A percentile compares a stretch with the other conserved stretches of the same genome.
phyloP scores from a whole-genome alignment of 2,797 vertebrate species.

The Erpetoichthys calabaricus region DNA sequence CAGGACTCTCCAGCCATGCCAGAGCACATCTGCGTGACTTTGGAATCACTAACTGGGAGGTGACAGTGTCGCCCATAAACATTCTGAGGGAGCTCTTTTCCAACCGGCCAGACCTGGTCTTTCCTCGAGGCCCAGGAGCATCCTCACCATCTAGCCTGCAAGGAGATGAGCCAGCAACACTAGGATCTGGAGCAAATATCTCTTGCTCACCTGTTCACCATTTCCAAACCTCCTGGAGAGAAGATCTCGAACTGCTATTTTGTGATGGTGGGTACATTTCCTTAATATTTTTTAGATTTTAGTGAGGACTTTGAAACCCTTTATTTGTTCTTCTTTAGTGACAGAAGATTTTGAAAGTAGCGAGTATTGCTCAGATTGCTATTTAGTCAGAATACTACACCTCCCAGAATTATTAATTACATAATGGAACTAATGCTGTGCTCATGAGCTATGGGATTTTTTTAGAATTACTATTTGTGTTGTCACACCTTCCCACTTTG shows the following conservation, averaged over 20 bases:
- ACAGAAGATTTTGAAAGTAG: rapidly evolving
- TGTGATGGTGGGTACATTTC: slow-evolving; percentile 38
- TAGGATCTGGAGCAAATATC: slow-evolving; percentile 23
- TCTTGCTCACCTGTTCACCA: slow-evolving; percentile 34
- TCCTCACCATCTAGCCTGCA: slow-evolving; percentile 37
- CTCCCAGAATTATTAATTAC: no score
- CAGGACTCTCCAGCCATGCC: slow-evolving; percentile 88
- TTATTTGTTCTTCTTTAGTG: no score
- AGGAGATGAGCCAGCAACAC: slow-evolving; percentile 24
- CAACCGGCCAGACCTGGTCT: slow-evolving; percentile 66
- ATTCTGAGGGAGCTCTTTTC: slow-evolving; percentile 83
- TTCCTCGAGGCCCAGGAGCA: slow-evolving; percentile 45
- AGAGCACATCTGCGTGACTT: slow-evolving; percentile 88
- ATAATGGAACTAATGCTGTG: no score
- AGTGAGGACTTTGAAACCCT: no score
- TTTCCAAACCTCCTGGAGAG: slow-evolving; percentile 32
- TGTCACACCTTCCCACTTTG: no score
- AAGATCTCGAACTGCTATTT: slow-evolving; percentile 33
- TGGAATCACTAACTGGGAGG: slow-evolving; percentile 94
- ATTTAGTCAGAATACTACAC: no score
- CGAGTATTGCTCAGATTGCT: background rate
- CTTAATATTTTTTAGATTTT: no score
- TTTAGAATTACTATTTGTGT: no score
- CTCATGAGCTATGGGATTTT: no score
- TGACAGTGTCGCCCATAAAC: slow-evolving; percentile 88